phyloP scores from a whole-genome alignment of 2,797 vertebrate species.

The Cossypha polioptera region DNA sequence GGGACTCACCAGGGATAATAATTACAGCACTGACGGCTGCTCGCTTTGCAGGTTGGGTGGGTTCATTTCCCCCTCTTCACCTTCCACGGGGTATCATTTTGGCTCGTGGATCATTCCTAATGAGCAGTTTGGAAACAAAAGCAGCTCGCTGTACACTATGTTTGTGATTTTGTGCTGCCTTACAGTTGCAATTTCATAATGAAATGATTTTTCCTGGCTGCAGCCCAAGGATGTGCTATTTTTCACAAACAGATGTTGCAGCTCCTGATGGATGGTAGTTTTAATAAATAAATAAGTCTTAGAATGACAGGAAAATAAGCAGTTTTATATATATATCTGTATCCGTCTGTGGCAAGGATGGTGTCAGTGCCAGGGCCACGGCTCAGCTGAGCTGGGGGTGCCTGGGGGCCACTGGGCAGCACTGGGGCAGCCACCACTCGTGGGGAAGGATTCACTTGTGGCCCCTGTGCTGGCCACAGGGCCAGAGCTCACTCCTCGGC shows the following conservation, averaged over 20 bases:
- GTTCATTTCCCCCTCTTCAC: slow-evolving; percentile 43
- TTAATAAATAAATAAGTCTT: slow-evolving; percentile 42
- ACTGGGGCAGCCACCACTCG: accelerated
- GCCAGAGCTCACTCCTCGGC: accelerated
- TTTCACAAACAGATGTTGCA: slow-evolving; percentile 60
- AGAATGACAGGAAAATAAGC: neutral
- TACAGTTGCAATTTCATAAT: slow-evolving; percentile 33
- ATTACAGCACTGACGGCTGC: neutral
- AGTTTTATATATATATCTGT: neutral
- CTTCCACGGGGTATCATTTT: slow-evolving; percentile 46
- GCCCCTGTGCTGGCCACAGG: accelerated
- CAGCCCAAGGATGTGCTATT: slow-evolving; percentile 57
- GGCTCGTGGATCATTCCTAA: slow-evolving; percentile 46
- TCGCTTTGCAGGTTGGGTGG: slow-evolving; percentile 5
- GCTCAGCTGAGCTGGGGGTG: neutral
- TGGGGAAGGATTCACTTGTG: neutral
- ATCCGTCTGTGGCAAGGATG: neutral
- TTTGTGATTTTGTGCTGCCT: slow-evolving; percentile 9
- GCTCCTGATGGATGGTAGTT: slow-evolving; percentile 36
- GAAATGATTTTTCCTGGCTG: slow-evolving; percentile 44
- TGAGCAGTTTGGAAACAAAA: slow-evolving; percentile 70
- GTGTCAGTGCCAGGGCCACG: neutral
- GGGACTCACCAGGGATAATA: slow-evolving; percentile 27
- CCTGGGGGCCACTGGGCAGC: neutral
- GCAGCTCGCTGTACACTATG: slow-evolving; percentile 46